phyloP scores from a whole-genome alignment of 2,888 invertebrate genomes.

The Drosophila mayaguana region DNA sequence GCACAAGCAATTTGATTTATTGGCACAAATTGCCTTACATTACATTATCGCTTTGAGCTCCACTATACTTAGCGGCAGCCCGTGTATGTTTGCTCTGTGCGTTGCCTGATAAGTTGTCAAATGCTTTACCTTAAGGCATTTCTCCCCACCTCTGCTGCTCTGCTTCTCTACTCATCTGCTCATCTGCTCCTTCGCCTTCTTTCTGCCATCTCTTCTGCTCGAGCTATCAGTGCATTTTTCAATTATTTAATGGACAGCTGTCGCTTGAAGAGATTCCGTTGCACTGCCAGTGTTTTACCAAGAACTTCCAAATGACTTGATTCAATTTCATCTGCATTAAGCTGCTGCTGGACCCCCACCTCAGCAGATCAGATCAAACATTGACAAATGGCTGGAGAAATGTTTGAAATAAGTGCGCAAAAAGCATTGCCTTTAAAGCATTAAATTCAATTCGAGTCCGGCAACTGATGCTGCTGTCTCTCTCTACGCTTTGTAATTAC shows the following conservation, averaged over 20 bases:
- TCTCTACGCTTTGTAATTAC: constrained; percentile 38
- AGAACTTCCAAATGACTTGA: constrained; percentile 47
- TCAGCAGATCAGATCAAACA: constrained; percentile 36
- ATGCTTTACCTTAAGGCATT: constrained; percentile 46
- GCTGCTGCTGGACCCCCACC: constrained; percentile 1
- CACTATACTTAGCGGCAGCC: constrained; percentile 41
- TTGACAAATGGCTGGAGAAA: constrained; percentile 52
- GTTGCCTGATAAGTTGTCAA: constrained; percentile 41
- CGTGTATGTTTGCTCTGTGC: constrained; percentile 16
- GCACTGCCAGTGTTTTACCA: constrained; percentile 44
- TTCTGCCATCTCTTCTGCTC: background rate
- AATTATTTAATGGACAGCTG: constrained; percentile 61
- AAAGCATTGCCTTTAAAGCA: constrained; percentile 38
- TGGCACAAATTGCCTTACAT: constrained; percentile 75
- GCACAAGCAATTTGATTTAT: constrained; percentile 73
- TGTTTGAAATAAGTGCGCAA: constrained; percentile 50
- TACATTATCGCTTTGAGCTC: constrained; percentile 71
- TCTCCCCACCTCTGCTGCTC: background rate
- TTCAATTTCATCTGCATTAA: constrained; percentile 56
- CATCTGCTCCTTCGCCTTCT: background rate
- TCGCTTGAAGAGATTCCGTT: constrained; percentile 16
- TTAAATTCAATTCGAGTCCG: constrained; percentile 19
- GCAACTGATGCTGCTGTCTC: constrained; percentile 5
- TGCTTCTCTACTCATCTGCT: background rate
- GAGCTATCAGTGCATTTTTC: constrained; percentile 57